phyloP scores from a whole-genome alignment of 2,113 vertebrate species.

The Pollimyrus isidori region DNA sequence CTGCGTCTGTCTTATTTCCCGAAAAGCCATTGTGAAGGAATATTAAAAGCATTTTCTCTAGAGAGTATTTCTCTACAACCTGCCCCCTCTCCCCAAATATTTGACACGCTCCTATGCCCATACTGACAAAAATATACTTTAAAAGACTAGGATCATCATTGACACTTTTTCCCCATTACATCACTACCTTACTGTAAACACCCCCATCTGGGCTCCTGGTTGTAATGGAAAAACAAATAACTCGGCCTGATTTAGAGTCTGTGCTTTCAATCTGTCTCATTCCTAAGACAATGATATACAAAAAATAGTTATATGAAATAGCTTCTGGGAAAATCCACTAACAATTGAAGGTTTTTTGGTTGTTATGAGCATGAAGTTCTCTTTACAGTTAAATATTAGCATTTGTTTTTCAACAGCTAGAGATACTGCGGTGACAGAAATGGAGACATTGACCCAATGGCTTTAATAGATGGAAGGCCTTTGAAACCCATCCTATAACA shows the following conservation, averaged over 20 bases:
- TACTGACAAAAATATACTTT: neutral
- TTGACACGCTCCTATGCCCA: neutral
- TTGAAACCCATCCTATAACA: neutral
- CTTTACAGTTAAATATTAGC: neutral
- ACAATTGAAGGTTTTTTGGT: neutral
- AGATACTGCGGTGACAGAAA: neutral
- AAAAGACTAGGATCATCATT: neutral
- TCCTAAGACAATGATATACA: neutral
- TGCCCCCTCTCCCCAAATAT: neutral
- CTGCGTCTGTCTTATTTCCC: neutral
- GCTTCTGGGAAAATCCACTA: neutral
- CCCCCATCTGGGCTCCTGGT: neutral
- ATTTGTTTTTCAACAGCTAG: neutral
- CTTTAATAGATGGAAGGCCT: neutral
- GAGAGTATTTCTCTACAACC: neutral
- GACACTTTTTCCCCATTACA: neutral
- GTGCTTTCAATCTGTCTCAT: neutral
- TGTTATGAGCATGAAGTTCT: neutral
- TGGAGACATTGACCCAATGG: neutral
- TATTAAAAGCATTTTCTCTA: neutral
- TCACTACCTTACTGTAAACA: neutral
- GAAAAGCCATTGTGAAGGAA: neutral
- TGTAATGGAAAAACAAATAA: neutral
- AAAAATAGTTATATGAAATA: neutral
- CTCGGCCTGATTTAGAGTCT: neutral